Evolutionary conservation across 2,113 vertebrate species (phyloP).

Genomic region (Nibea coibor): DNA sequence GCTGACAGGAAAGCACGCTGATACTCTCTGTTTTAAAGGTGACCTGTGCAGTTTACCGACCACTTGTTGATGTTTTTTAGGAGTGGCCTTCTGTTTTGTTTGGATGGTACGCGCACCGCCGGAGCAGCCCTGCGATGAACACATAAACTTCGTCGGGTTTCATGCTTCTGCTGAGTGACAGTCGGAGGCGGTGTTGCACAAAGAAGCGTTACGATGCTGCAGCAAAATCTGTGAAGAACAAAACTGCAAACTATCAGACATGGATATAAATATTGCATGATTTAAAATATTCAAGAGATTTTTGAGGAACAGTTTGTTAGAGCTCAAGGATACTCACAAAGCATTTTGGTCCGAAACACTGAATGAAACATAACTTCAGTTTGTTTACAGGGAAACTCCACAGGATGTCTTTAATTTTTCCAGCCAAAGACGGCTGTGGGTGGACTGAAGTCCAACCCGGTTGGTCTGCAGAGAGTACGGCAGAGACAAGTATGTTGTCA

Average conservation of each 20-base stretch:
- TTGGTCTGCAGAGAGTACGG: not conserved
- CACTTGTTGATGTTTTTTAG: not conserved
- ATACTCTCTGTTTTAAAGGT: slow-evolving; percentile 18
- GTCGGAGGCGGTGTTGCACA: not conserved
- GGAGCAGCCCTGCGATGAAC: not conserved
- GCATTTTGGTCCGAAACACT: not conserved
- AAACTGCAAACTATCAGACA: not conserved
- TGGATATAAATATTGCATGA: not conserved
- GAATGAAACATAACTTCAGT: not conserved
- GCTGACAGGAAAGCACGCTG: slow-evolving; percentile 10
- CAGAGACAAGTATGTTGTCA: too few species aligned
- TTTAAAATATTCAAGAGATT: not conserved
- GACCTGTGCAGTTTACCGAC: not conserved
- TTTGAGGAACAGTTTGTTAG: not conserved
- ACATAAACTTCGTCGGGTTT: not conserved
- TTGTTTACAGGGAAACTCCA: not conserved
- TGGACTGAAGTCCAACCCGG: not conserved
- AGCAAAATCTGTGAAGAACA: not conserved
- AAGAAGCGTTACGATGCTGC: not conserved
- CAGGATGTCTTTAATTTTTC: not conserved
- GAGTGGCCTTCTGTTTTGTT: not conserved
- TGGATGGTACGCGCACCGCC: not conserved
- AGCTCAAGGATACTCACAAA: not conserved
- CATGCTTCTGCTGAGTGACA: not conserved
- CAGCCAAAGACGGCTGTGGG: not conserved